Base-by-base conservation (phyloP, 2,113 vertebrate species). In the Oncorhynchus gorbuscha region DNA sequence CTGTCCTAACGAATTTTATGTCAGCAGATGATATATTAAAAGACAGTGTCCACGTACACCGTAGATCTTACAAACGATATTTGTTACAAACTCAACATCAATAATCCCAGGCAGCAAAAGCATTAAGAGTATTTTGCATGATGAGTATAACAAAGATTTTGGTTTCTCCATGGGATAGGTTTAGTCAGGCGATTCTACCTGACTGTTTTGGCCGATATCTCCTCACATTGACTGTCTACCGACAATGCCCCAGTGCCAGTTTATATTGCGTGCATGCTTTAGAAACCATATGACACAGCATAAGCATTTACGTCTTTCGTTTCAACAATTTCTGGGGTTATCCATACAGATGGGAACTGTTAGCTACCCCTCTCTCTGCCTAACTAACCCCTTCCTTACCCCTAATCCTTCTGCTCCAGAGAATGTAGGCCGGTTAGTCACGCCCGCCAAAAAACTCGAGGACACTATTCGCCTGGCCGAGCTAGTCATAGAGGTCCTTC, bases 381-480 rank as follows among this genome's bases (percentile, higher is more conserved):
- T 86, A 83, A 89, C 89, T 91, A 90, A 90, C 88, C 69, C 69
- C 69, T 35, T 26, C 87, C 85, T 91, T 96, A 95, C 95, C 51
- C 93, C 93, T 88, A 93, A 90, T 94, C 94, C 94, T 96, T 97
- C 94, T 97, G 96, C 97, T 96, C 90, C 96, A 99, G 98, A 99
- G 93, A 99, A 99, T 93, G 97, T 96, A 96, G 97, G 96, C 92
- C 96, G 96, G 85, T 96, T 99, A 96, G 96, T 97, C 94, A 98
- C 97, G 80, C 98, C 98, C 91, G 97, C 97, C 95, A 99, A 99
- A 97, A 98, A 98, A 89, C 95, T 99, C 86, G 98, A 99, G 95
- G 97, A 99, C 76, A 97, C 97, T 90, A 98, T 99, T 90, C 97
- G 96, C 80, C 95, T 99, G 91, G 98, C 97, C 86, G 98, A 99